These are phyloP conservation scores for Myopa tessellatipennis DNA, from an alignment of 2,888 invertebrate species.

Conservation along the genomic window DNA sequence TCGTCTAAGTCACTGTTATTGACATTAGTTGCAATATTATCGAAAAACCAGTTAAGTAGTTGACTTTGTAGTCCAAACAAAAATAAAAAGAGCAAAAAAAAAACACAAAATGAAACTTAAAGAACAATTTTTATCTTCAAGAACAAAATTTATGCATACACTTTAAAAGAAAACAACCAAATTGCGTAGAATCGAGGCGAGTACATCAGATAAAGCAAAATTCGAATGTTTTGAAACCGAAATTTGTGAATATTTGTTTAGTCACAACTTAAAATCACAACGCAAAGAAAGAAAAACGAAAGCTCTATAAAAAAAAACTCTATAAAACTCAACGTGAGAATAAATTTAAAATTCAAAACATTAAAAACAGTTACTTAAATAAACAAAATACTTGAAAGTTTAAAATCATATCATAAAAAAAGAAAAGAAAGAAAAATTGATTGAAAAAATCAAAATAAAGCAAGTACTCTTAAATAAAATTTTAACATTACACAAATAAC, in stretches of 20 bases:
- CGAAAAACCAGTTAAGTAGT: slow-evolving; percentile 34
- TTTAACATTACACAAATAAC: slow-evolving; percentile 46
- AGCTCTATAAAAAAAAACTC: slow-evolving; percentile 30
- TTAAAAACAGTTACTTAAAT: slow-evolving; percentile 40
- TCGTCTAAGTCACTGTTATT: slow-evolving; percentile 35
- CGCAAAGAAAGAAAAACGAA: slow-evolving; percentile 37
- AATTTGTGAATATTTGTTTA: neutral
- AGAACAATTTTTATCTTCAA: slow-evolving; percentile 32
- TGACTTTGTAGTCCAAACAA: slow-evolving; percentile 41
- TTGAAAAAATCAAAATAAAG: slow-evolving; percentile 45
- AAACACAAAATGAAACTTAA: slow-evolving; percentile 33
- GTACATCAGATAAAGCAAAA: too few relatives aligned
- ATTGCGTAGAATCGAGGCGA: too few relatives aligned
- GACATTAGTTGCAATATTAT: slow-evolving; percentile 32
- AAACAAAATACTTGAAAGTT: slow-evolving; percentile 49
- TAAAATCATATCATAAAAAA: slow-evolving; percentile 57
- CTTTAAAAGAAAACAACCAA: slow-evolving; percentile 10
- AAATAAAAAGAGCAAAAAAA: slow-evolving; percentile 41
- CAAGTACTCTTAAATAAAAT: slow-evolving; percentile 43
- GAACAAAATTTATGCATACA: slow-evolving; percentile 34
- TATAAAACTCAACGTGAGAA: slow-evolving; percentile 33
- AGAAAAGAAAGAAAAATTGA: slow-evolving; percentile 47
- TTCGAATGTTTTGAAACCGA: slow-evolving; percentile 15
- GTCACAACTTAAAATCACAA: too few relatives aligned
- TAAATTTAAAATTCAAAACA: slow-evolving; percentile 31